Evolutionary conservation across 2,888 invertebrate genomes (phyloP).

Genomic region (Arctia plantaginis): DNA sequence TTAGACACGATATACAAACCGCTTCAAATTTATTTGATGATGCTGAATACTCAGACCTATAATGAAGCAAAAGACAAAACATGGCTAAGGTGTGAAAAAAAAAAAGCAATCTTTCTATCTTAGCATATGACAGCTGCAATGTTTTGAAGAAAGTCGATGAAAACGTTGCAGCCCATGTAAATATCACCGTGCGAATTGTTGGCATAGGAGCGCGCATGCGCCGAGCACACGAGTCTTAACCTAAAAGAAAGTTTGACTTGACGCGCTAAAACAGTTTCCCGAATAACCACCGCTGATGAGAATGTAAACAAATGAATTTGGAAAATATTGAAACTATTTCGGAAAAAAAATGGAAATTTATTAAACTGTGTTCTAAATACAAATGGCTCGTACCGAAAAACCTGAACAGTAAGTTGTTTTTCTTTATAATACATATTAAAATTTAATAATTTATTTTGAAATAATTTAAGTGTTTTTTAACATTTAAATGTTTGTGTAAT

Average conservation of each 20-base stretch:
- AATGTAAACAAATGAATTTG: slow-evolving; percentile 54
- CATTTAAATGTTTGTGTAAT: neutral
- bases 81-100: neutral
- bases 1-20: no score
- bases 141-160: slow-evolving; percentile 70
- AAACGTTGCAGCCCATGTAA: slow-evolving; percentile 69
- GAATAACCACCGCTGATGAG: slow-evolving; percentile 37
- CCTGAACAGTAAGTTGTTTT: slow-evolving; percentile 26
- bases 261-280: slow-evolving; percentile 49
- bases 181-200: slow-evolving; percentile 52
- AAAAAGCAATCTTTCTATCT: neutral
- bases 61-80: no score
- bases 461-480: neutral
- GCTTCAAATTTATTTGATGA: no score
- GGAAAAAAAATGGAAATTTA: slow-evolving; percentile 14
- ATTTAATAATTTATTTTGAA: neutral
- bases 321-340: slow-evolving; percentile 23
- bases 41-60: no score
- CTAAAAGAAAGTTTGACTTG: slow-evolving; percentile 55
- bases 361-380: slow-evolving; percentile 14
- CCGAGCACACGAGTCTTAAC: slow-evolving; percentile 19
- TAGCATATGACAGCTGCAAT: slow-evolving; percentile 44
- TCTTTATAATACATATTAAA: neutral
- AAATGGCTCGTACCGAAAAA: slow-evolving; percentile 26
- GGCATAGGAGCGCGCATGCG: slow-evolving; percentile 74